These are phyloP conservation scores for Arctia plantaginis DNA, from an alignment of 2,888 invertebrate genomes.

Conservation along the genomic window DNA sequence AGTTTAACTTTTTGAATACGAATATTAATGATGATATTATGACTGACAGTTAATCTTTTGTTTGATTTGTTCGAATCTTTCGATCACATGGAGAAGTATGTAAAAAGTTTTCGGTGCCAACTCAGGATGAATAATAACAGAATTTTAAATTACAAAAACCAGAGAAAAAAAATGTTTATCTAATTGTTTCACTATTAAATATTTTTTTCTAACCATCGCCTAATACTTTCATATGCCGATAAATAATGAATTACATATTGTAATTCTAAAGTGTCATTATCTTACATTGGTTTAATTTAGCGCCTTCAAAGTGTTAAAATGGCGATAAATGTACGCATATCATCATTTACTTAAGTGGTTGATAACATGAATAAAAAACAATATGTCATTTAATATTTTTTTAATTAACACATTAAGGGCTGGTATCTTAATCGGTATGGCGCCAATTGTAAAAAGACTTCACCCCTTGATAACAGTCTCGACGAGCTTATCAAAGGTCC, in stretches of 20 bases:
- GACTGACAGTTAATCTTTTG: no score
- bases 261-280: slow-evolving; percentile 49
- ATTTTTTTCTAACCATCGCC: slow-evolving; percentile 49
- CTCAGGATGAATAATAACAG: neutral
- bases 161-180: slow-evolving; percentile 15
- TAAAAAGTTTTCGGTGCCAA: no score
- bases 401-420: slow-evolving; percentile 84
- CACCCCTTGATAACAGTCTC: slow-evolving; percentile 78
- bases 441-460: slow-evolving; percentile 82
- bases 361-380: slow-evolving; percentile 73
- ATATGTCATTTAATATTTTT: slow-evolving; percentile 69
- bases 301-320: slow-evolving; percentile 77
- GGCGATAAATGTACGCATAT: slow-evolving; percentile 71
- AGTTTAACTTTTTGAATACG: neutral
- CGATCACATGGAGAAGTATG: no score
- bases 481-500: slow-evolving; percentile 77
- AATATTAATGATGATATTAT: neutral
- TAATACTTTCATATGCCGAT: slow-evolving; percentile 43
- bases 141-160: neutral
- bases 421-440: slow-evolving; percentile 84
- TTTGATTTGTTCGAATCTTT: no score
- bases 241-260: slow-evolving; percentile 40
- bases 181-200: slow-evolving; percentile 40
- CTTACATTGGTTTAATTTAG: slow-evolving; percentile 70
- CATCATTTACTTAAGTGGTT: slow-evolving; percentile 77